Evolutionary conservation across 1,140 invertebrate genomes (phyloP), one percentile per base, ranked within the genome.

Genomic region (Drosophila sucinea): DNA sequence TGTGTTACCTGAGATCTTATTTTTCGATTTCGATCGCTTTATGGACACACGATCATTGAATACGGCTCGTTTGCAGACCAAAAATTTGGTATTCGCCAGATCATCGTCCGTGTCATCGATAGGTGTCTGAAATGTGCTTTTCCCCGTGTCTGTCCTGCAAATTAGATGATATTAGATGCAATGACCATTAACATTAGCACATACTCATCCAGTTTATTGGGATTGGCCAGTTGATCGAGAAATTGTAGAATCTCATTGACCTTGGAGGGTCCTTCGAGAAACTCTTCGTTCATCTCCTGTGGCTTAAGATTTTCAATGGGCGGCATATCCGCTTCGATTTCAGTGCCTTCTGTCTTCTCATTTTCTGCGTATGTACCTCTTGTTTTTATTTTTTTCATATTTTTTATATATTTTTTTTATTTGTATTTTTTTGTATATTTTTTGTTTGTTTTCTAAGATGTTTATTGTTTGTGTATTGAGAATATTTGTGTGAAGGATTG

Each of bases 171-270:
- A 2, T 32, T 27, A 10, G 0, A 67, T 8, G 11, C 0, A 44
- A 23, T 17, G 5, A 4, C 1, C 1, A 3, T 1, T 41, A 0
- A n/a, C n/a, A n/a, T n/a, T n/a, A 10, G 1, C 1, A 55, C 32
- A 57, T 60, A 75, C 67, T 56, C 78, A 7, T 87, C 84, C 33
- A 68, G 57, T 55, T 72, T 79, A 25, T 74, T 77, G 6, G 64
- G 40, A 23, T 67, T 71, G 2, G 5, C 3, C 11, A 86, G 66
- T 0, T 0, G 2, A 0, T 68, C 62, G 3, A 86, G 32, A 10
- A 51, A 60, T 5, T 80, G 51, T 1, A 83, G 11, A 0, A 77
- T 4, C 1, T 87, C 83, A 0, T 30, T 7, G 0, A 86, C 62
- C 7, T 61, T 71, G 1, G 83, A 80, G 0, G 62, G 65, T 5